Conservation (phyloP, 1,140 invertebrate genomes). For the Drosophila watanabei region DNA sequence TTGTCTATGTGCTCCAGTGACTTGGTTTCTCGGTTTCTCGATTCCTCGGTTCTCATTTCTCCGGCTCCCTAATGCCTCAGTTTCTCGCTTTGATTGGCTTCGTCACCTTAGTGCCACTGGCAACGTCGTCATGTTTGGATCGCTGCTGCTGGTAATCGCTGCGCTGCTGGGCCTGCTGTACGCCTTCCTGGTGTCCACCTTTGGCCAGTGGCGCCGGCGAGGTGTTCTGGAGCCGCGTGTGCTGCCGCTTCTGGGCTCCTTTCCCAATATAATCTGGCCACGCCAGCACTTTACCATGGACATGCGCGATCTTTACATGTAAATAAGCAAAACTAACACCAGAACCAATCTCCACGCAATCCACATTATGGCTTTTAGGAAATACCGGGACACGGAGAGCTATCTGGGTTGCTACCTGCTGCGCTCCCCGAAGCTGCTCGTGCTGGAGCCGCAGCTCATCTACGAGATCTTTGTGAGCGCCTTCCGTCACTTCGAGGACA, state of each 20-base stretch:
- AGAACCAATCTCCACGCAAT: background rate
- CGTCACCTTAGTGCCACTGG: conserved; percentile 12
- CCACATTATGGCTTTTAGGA: conserved; percentile 19
- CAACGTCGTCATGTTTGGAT: conserved; percentile 41
- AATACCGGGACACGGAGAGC: conserved; percentile 55
- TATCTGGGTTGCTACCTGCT: conserved; percentile 85
- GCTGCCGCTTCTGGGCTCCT: conserved; percentile 76
- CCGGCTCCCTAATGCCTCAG: background rate
- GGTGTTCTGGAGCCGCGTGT: conserved; percentile 70
- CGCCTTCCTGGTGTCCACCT: conserved; percentile 81
- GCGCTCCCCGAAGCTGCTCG: conserved; percentile 85
- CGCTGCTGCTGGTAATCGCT: conserved; percentile 30
- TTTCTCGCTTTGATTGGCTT: background rate
- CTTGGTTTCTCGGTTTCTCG: too few relatives aligned
- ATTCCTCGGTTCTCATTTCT: too few relatives aligned
- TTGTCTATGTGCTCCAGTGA: background rate
- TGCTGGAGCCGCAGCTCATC: conserved; percentile 86
- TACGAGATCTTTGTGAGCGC: conserved; percentile 86
- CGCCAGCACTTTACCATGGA: conserved; percentile 74
- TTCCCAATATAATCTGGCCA: conserved; percentile 86
- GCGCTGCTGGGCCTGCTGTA: conserved; percentile 55
- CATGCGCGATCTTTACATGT: conserved; percentile 79
- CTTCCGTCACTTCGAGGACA: conserved; percentile 85
- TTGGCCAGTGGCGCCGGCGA: conserved; percentile 81
- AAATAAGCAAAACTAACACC: background rate